Evolutionary conservation across 2,113 vertebrate species (phyloP), one percentile per base, ranked within the genome.

Genomic region (cattle (Bos taurus)): DNA sequence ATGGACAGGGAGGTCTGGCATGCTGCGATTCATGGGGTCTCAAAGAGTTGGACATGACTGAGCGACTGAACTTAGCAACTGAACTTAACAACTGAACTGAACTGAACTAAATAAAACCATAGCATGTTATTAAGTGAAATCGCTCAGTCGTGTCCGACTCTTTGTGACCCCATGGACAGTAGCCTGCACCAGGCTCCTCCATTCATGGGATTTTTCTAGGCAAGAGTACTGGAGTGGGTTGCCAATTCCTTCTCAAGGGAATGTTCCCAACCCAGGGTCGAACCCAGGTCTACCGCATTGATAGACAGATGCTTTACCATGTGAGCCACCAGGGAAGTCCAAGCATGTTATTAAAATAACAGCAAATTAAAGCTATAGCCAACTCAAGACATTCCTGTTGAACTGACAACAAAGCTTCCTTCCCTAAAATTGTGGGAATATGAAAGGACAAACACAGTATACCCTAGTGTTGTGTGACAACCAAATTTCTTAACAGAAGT

Each of bases 101-200:
- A 36, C n/a, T 71, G n/a, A 71, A 23, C 5, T 71, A 36, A 36
- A 40, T 67, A 60, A 87, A 94, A 50, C 7, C 1, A 10, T 50
- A 74, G 90, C 30, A 2, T 56, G 30, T 90, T 33, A 46, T 33
- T 74, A 64, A 15, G 59, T 62, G 59, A 62, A 30, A 62, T 30
- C 0, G 0, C 59, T 62, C 12, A 14, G 59, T 60, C 0, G 1
- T 62, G 59, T 30, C 13, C 0, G 0, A 62, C 13, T 62, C 59
- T 62, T 62, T 62, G 28, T 0, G 13, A 30, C 59, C 59, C 59
- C 59, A 62, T 62, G 59, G 59, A 62, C 59, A 62, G 28, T 62
- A 62, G 5, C 59, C 59, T 62, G 5, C 26, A 14, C 59, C 59
- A 62, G 26, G 28, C 13, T 62, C 13, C 59, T 62, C 59, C 6